A percentile compares a stretch with the other conserved stretches of the same genome.
phyloP scores from a whole-genome alignment of 2,113 vertebrate genomes.

The Edolisoma coerulescens region DNA sequence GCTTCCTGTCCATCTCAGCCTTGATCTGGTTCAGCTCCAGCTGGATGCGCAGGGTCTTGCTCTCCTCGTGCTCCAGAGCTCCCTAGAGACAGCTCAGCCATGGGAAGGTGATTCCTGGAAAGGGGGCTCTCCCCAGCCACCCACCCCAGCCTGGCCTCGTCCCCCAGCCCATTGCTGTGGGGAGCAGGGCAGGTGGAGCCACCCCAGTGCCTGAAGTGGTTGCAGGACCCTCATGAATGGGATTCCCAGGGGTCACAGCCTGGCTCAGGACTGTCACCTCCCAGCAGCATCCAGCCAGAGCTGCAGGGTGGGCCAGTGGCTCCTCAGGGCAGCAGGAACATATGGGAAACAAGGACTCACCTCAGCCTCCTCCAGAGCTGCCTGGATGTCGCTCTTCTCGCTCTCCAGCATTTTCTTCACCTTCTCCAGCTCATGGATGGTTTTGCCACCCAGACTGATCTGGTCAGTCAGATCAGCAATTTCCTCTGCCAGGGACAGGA shows the following conservation, averaged over 20 bases:
- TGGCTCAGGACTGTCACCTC: background rate
- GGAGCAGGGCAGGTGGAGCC: background rate
- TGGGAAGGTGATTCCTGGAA: background rate
- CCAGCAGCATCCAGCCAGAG: background rate
- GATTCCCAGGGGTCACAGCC: background rate
- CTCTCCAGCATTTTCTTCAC: slow-evolving; percentile 87
- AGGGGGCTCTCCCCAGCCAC: background rate
- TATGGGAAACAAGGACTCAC: slow-evolving; percentile 44
- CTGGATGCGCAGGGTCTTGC: slow-evolving; percentile 89
- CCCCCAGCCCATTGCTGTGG: background rate
- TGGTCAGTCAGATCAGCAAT: slow-evolving; percentile 91
- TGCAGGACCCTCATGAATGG: background rate
- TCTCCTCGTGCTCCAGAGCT: slow-evolving; percentile 91
- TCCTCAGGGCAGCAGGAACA: background rate
- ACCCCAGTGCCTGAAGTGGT: background rate
- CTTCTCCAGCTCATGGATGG: slow-evolving; percentile 92
- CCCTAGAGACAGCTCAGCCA: slow-evolving; percentile 65
- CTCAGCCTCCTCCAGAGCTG: slow-evolving; percentile 92
- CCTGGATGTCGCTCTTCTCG: slow-evolving; percentile 90
- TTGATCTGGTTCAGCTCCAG: slow-evolving; percentile 92
- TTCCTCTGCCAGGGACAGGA: slow-evolving; percentile 77
- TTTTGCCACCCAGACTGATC: slow-evolving; percentile 85
- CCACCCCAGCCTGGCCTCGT: background rate
- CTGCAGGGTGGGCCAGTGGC: background rate
- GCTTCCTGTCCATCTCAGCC: slow-evolving; percentile 86